Evolutionary conservation across 2,888 invertebrate species (phyloP).

Genomic region (Ophion ellenae): DNA sequence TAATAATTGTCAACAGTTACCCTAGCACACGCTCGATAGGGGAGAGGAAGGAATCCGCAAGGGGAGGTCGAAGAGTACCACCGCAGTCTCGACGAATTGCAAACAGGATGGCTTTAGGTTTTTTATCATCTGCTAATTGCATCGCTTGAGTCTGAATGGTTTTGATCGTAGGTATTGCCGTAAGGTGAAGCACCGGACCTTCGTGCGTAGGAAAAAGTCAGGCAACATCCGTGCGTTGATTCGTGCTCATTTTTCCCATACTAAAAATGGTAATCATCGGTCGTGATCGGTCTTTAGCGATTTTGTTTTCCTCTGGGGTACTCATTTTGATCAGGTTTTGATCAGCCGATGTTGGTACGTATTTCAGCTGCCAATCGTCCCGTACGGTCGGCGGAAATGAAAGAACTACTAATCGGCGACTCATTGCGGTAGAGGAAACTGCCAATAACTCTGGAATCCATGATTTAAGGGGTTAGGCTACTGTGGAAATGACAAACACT

Average conservation of each 20-base stretch:
- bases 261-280: too few relatives aligned
- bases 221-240: too few relatives aligned
- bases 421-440: background rate
- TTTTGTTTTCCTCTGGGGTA: too few relatives aligned
- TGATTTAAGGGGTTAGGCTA: background rate
- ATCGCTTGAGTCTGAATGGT: background rate
- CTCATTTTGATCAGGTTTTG: background rate
- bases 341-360: background rate
- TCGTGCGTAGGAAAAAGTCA: too few relatives aligned
- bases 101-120: constrained; percentile 35
- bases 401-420: background rate
- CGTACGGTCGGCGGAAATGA: background rate
- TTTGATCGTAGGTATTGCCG: background rate
- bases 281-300: too few relatives aligned
- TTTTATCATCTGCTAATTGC: constrained; percentile 13
- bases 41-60: background rate
- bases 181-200: too few relatives aligned
- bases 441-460: background rate
- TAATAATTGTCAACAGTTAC: constrained; percentile 11
- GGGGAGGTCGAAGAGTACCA: constrained; percentile 28
- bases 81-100: constrained; percentile 59
- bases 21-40: constrained; percentile 11
- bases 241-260: too few relatives aligned
- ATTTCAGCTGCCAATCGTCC: background rate
- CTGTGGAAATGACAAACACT: too few relatives aligned